Conservation (phyloP, 2,113 vertebrate genomes). For the Chamaetylas fuelleborni region DNA sequence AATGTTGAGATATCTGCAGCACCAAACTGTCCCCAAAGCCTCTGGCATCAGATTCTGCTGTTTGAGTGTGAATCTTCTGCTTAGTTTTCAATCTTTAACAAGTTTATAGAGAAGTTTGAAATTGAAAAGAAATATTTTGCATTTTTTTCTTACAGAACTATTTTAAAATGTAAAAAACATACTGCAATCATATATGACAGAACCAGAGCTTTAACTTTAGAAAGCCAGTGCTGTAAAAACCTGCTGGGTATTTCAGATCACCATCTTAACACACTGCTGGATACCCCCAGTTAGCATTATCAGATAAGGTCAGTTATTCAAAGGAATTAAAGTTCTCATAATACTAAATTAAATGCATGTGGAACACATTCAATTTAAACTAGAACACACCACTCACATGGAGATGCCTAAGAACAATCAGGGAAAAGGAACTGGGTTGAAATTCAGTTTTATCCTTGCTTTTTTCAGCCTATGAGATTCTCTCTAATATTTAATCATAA, state of each 20-base stretch:
- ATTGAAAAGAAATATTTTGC: neutral
- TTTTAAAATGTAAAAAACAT: neutral
- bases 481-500: neutral
- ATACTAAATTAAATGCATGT: neutral
- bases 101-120: neutral
- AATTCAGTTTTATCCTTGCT: neutral
- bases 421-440: neutral
- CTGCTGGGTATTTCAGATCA: neutral
- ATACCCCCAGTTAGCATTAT: neutral
- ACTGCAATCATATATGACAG: neutral
- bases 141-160: neutral
- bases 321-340: neutral
- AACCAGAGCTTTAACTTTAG: neutral
- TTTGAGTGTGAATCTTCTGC: neutral
- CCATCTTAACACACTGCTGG: neutral
- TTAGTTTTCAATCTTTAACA: neutral
- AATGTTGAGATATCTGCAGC: neutral
- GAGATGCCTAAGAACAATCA: neutral
- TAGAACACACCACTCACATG: neutral
- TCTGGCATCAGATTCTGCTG: neutral
- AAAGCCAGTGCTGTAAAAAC: neutral
- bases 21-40: neutral
- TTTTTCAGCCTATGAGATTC: neutral
- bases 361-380: neutral
- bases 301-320: slow-evolving; percentile 9